A percentile compares a stretch with the other conserved stretches of the same genome.
These are phyloP conservation scores for Parnassius apollo DNA, from an alignment of 2,888 invertebrate species.

Conservation along the genomic window DNA sequence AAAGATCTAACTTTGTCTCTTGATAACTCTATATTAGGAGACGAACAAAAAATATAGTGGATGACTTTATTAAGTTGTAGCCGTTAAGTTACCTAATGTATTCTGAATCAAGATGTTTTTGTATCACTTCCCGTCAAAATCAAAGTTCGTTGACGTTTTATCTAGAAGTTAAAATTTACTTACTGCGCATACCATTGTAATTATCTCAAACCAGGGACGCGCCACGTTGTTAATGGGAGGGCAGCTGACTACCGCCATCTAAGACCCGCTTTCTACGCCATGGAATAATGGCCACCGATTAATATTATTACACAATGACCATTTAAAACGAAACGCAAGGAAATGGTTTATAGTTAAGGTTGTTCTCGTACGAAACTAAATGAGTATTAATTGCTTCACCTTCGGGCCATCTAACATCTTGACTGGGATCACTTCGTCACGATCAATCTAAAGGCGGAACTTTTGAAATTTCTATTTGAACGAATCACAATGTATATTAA, in stretches of 20 bases:
- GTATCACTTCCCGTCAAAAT: constrained; percentile 5
- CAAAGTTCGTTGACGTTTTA: constrained; percentile 1
- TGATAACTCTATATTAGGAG: no score
- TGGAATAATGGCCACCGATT: constrained; percentile 67
- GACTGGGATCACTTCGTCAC: constrained; percentile 12
- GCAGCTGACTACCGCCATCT: constrained; percentile 55
- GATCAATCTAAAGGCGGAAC: neutral
- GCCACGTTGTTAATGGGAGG: constrained; percentile 43
- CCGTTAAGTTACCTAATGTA: neutral
- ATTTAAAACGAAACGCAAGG: constrained; percentile 22
- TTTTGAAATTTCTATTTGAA: neutral
- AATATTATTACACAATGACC: constrained; percentile 45
- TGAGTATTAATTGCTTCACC: constrained; percentile 26
- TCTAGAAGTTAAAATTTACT: constrained; percentile 11
- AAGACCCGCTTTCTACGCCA: constrained; percentile 63
- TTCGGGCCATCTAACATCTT: constrained; percentile 12
- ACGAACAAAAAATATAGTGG: no score
- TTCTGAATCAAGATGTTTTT: neutral
- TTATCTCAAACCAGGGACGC: constrained; percentile 12
- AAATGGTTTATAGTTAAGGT: constrained; percentile 21
- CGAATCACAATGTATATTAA: neutral
- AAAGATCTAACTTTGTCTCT: no score
- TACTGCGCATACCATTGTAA: constrained; percentile 19
- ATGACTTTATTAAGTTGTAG: neutral
- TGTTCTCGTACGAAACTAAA: constrained; percentile 20